phyloP scores from a whole-genome alignment of 2,113 vertebrate genomes.

The Noturus placidus region DNA sequence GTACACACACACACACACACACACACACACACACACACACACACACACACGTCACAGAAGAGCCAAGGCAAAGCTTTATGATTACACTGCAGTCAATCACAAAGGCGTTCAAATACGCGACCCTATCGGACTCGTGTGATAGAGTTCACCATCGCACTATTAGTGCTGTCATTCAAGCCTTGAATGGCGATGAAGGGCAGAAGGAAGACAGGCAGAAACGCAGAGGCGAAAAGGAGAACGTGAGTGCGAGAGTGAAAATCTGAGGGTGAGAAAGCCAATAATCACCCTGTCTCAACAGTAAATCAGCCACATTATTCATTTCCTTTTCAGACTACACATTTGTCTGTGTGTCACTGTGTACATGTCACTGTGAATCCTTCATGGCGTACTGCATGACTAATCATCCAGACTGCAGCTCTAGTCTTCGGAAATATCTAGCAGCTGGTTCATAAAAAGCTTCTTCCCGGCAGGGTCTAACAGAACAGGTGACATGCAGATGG shows the following conservation, averaged over 20 bases:
- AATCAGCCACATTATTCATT: conserved; percentile 24
- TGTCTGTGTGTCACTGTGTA: conserved; percentile 8
- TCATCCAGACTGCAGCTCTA: neutral
- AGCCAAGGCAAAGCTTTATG: conserved; percentile 9
- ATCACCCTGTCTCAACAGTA: conserved; percentile 20
- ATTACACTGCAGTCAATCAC: conserved; percentile 41
- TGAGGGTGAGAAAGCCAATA: neutral
- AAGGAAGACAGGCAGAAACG: neutral
- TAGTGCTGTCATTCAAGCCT: conserved; percentile 43
- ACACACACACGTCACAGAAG: neutral
- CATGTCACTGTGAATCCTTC: conserved; percentile 8
- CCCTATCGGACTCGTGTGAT: conserved; percentile 25
- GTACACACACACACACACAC: neutral
- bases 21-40: neutral
- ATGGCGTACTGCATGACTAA: neutral
- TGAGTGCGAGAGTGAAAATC: neutral
- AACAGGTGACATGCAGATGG: neutral
- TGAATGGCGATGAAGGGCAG: neutral
- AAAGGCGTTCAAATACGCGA: conserved; percentile 20
- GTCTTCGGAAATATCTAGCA: neutral
- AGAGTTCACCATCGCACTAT: conserved; percentile 36
- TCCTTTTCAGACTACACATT: conserved; percentile 12
- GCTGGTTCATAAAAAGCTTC: neutral
- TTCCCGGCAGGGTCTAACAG: neutral
- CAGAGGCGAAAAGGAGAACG: neutral